phyloP scores from a whole-genome alignment of 2,888 invertebrate species.

The Cantharis nigra region DNA sequence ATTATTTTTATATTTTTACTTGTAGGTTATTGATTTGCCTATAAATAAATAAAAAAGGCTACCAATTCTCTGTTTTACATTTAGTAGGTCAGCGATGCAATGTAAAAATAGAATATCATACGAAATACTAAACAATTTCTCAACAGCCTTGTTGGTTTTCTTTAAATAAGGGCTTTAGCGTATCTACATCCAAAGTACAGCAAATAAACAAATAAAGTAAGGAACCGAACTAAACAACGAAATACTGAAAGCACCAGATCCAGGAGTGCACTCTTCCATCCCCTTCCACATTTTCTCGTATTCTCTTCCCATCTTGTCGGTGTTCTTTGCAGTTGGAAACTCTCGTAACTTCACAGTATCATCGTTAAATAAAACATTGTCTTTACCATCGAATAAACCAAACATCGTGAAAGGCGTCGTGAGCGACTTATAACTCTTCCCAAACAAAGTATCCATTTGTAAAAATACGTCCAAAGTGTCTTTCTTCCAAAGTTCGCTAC shows the following conservation, averaged over 20 bases:
- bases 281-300: conserved; percentile 40
- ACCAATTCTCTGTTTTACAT: background rate
- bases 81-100: background rate
- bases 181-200: background rate
- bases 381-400: conserved; percentile 67
- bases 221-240: conserved; percentile 10
- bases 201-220: conserved; percentile 12
- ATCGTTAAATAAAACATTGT: conserved; percentile 70
- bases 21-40: background rate
- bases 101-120: background rate
- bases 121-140: background rate
- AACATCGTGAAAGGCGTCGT: conserved; percentile 72
- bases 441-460: conserved; percentile 73
- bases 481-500: conserved; percentile 61
- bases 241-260: background rate
- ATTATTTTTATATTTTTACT: background rate
- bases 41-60: background rate
- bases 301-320: conserved; percentile 43
- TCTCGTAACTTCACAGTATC: conserved; percentile 54
- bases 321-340: conserved; percentile 45
- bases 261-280: conserved; percentile 33
- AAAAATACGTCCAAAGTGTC: conserved; percentile 74
- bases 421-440: conserved; percentile 61
- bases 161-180: background rate
- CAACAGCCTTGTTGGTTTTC: background rate